Evolutionary conservation across 2,888 invertebrate species (phyloP).

Genomic region (Ormyrus nitidulus): DNA sequence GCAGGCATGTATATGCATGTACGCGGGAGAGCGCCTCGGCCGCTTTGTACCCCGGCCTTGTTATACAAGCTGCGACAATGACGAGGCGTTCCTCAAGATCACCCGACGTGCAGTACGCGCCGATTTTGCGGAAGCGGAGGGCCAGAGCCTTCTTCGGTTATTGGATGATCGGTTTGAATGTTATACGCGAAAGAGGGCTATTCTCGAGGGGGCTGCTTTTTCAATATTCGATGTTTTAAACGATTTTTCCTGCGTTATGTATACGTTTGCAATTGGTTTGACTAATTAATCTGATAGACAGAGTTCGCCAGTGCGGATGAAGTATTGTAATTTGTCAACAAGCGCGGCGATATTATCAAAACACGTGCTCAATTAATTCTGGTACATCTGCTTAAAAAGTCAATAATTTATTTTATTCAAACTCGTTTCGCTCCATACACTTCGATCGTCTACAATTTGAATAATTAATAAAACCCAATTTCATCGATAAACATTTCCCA

Average conservation of each 20-base stretch:
- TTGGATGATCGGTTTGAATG: too few species aligned
- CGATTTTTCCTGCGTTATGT: too few species aligned
- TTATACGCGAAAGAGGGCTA: too few species aligned
- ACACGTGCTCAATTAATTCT: constrained; percentile 19
- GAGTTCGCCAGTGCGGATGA: background rate
- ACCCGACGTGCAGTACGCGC: background rate
- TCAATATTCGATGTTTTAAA: too few species aligned
- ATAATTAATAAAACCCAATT: constrained; percentile 18
- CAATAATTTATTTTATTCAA: constrained; percentile 8
- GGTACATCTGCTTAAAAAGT: background rate
- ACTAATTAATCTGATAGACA: background rate
- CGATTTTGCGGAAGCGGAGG: too few species aligned
- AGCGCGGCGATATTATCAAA: constrained; percentile 18
- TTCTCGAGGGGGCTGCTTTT: too few species aligned
- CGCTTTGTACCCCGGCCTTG: background rate
- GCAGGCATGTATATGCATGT: background rate
- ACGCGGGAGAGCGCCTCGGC: background rate
- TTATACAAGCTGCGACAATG: constrained; percentile 10
- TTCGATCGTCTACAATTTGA: too few species aligned
- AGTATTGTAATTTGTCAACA: background rate
- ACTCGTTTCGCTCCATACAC: background rate
- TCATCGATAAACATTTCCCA: too few species aligned
- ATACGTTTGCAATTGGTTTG: too few species aligned
- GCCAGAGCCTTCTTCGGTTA: too few species aligned
- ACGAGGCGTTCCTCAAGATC: constrained; percentile 47